Evolutionary conservation across 2,113 vertebrate species (phyloP).

Genomic region (Rhagologus leucostigma): DNA sequence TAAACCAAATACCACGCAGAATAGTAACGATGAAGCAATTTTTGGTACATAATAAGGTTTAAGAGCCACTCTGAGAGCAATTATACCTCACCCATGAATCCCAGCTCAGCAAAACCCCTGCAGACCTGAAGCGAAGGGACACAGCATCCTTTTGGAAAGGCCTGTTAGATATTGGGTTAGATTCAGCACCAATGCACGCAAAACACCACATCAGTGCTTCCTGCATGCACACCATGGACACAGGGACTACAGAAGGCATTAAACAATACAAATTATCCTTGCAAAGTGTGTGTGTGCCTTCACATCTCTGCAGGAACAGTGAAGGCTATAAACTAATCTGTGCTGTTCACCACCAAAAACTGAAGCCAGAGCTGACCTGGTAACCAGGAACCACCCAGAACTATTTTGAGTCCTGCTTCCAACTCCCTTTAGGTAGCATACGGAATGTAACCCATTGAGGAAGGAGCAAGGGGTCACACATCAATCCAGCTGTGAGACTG

Average conservation of each 20-base stretch:
- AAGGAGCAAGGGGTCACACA: not conserved
- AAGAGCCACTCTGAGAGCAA: not conserved
- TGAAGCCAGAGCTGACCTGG: not conserved
- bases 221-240: not conserved
- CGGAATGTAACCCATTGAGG: rapidly evolving
- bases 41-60: not conserved
- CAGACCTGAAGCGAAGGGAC: not conserved
- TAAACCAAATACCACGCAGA: not conserved
- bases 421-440: not conserved
- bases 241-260: not conserved
- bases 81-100: not conserved
- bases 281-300: not conserved
- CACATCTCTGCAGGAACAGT: not conserved
- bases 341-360: not conserved
- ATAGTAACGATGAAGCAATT: not conserved
- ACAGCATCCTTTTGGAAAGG: not conserved
- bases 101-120: not conserved
- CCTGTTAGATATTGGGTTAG: not conserved
- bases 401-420: not conserved
- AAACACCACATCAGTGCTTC: not conserved
- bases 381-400: not conserved
- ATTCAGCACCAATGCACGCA: not conserved
- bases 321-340: not conserved
- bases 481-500: not conserved
- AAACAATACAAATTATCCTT: not conserved